Evolutionary conservation across 2,797 vertebrate genomes (phyloP).

Genomic region (Crocodylus rhombifer): DNA sequence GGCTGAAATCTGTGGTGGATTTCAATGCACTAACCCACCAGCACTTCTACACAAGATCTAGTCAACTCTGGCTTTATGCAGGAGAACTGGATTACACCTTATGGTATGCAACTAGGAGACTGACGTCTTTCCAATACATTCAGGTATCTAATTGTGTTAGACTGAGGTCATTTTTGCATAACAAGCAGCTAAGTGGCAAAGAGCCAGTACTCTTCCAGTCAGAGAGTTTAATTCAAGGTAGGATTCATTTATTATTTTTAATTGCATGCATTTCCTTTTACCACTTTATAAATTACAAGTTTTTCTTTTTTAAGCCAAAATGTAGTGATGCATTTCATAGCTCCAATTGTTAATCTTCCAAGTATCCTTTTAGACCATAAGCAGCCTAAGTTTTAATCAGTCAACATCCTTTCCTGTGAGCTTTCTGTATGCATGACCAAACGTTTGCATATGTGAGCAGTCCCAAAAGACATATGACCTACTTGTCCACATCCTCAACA

Average conservation of each 20-base stretch:
- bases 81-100: not conserved
- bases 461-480: not conserved
- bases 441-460: not conserved
- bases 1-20: not conserved
- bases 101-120: not conserved
- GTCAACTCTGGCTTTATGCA: not conserved
- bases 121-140: not conserved
- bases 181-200: not conserved
- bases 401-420: constrained; percentile 5
- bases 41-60: not conserved
- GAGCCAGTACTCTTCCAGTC: not conserved
- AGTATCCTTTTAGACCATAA: not conserved
- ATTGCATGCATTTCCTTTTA: not conserved
- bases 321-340: not conserved
- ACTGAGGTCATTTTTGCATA: not conserved
- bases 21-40: not conserved
- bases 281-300: not conserved
- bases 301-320: not conserved
- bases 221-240: not conserved
- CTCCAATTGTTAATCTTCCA: not conserved
- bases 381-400: not conserved
- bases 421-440: not conserved
- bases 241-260: not conserved
- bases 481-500: not conserved
- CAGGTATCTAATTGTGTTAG: not conserved